Evolutionary conservation across 2,113 vertebrate species (phyloP).

Genomic region (Porphyrio hochstetteri): DNA sequence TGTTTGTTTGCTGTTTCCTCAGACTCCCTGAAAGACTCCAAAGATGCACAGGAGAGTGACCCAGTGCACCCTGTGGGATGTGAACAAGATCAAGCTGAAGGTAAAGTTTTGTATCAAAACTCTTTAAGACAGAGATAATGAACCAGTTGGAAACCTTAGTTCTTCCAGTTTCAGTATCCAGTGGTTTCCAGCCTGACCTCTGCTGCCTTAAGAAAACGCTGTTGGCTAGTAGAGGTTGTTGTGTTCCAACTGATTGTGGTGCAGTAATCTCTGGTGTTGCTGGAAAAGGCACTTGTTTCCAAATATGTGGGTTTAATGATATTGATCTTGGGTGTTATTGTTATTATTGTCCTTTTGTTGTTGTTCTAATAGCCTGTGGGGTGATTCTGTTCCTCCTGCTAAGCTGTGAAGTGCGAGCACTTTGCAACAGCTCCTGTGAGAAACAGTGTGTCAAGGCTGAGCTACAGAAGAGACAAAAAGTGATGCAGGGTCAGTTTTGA

Average conservation of each 20-base stretch:
- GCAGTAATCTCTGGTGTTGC: background rate
- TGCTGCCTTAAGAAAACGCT: background rate
- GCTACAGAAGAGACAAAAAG: background rate
- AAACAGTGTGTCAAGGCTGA: background rate
- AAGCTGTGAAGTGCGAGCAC: background rate
- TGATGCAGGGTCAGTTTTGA: background rate
- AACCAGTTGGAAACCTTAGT: background rate
- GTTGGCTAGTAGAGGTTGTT: background rate
- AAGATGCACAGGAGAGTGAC: background rate
- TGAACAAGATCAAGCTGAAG: constrained; percentile 63
- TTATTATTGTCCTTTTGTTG: background rate
- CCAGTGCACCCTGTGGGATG: background rate
- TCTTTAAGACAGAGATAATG: background rate
- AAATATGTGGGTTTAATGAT: background rate
- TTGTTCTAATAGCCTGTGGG: background rate
- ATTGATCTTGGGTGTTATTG: background rate
- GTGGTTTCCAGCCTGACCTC: background rate
- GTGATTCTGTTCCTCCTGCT: background rate
- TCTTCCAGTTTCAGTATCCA: background rate
- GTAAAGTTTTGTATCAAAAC: constrained; percentile 40
- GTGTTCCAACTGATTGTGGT: background rate
- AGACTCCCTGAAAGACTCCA: constrained; percentile 64
- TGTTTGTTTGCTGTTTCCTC: constrained; percentile 42
- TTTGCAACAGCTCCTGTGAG: background rate
- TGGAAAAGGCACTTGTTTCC: background rate